A percentile compares a stretch with the other conserved stretches of the same genome.
phyloP scores from a whole-genome alignment of 1,140 invertebrate species.

The Nilaparvata lugens region DNA sequence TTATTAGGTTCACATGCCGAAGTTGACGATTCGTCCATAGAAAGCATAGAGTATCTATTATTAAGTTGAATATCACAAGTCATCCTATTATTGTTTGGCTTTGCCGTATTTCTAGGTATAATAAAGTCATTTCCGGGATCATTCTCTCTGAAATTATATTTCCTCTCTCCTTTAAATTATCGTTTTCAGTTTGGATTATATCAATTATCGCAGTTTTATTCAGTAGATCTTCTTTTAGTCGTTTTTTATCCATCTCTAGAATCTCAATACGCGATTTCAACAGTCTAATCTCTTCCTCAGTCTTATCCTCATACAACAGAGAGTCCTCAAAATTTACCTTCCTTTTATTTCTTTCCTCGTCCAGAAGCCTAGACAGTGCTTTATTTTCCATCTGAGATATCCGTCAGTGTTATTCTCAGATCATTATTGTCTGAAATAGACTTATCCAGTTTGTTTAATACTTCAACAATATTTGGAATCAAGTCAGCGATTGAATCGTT shows the following conservation, averaged over 20 bases:
- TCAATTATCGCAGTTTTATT: background rate
- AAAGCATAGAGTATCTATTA: background rate
- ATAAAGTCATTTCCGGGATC: no score
- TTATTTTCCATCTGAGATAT: slow-evolving; percentile 2
- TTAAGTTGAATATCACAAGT: background rate
- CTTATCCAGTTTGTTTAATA: background rate
- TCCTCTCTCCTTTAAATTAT: background rate
- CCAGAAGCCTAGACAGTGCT: background rate
- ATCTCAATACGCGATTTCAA: background rate
- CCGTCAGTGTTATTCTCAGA: background rate
- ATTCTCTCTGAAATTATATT: no score
- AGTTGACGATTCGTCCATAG: background rate
- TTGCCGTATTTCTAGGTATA: background rate
- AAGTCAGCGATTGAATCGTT: background rate
- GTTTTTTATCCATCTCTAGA: background rate
- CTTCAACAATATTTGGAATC: background rate
- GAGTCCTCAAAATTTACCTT: slow-evolving; percentile 2
- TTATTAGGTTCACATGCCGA: background rate
- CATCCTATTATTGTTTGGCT: background rate
- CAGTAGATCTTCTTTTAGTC: background rate
- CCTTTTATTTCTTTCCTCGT: background rate
- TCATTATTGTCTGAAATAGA: background rate
- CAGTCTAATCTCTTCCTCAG: background rate
- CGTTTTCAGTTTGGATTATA: background rate
- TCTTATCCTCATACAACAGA: background rate